Evolutionary conservation across 92 coral and sea anemone genomes (phyloP).

Genomic region (Bergia sp.): DNA sequence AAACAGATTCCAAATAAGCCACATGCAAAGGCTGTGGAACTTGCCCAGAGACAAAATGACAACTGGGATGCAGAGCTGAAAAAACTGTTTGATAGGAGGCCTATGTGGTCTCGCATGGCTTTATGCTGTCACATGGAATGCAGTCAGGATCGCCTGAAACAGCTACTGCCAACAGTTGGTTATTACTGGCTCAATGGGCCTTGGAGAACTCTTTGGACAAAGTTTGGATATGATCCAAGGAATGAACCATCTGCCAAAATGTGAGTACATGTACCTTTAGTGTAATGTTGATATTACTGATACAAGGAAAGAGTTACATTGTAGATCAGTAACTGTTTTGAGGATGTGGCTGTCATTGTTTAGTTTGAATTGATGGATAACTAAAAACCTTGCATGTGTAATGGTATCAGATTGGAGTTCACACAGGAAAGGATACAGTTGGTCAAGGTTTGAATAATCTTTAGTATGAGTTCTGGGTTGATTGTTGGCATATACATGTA

Average conservation of each 20-base stretch:
- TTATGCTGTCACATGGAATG: constrained; percentile 66
- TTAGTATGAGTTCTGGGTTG: no score
- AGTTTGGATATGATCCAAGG: constrained; percentile 94
- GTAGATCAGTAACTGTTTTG: no score
- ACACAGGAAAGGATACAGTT: no score
- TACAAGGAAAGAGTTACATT: no score
- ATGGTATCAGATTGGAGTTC: no score
- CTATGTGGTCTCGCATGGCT: constrained; percentile 92
- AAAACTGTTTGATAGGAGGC: constrained; percentile 81
- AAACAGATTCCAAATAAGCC: constrained; percentile 71
- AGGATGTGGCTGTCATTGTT: no score
- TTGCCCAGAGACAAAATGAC: constrained; percentile 57
- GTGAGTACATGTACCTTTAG: constrained; percentile 45
- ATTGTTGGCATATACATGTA: no score
- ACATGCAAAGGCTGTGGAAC: constrained; percentile 67
- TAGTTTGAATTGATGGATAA: no score
- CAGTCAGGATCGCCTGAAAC: constrained; percentile 55
- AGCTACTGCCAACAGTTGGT: constrained; percentile 67
- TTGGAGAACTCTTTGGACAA: constrained; percentile 92
- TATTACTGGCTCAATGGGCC: constrained; percentile 95
- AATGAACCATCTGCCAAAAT: constrained; percentile 91
- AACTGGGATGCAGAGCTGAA: constrained; percentile 64
- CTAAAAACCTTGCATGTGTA: no score
- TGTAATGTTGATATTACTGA: no score
- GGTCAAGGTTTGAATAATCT: no score